Base-by-base conservation (phyloP, 2,113 vertebrate genomes). In the Eptatretus burgeri region DNA sequence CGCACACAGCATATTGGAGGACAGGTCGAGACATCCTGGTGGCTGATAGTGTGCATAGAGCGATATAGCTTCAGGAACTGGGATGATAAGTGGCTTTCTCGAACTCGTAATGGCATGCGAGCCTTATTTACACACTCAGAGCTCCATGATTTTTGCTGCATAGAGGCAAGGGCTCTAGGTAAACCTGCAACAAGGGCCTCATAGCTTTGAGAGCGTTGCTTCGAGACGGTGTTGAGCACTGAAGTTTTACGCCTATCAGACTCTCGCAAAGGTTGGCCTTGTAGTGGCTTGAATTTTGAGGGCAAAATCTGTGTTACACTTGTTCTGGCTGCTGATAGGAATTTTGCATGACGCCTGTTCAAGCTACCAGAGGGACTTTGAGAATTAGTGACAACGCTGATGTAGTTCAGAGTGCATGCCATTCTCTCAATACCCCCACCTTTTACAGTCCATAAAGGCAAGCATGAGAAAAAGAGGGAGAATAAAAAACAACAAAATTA, bases 381-480 rank as follows among this genome's bases (percentile, higher is more conserved):
- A n/a, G 56, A 60, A 20, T 60, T 20, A 20, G 56, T 60, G 56
- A 60, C n/a, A n/a, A 60, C 56, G 12, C 56, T 60, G 56, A 60
- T 60, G 56, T 60, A 60, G 20, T 60, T 60, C 20, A 60, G 20
- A n/a, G 56, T 60, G 12, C 20, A 60, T 11, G 56, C 56, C 12
- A 60, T n/a, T 60, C 56, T 60, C 20, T 60, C n/a, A 60, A 60
- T 60, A 60, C 56, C 56, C 56, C 56, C 56, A 60, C 56, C 56
- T 60, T 60, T 60, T 60, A 60, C 27, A 60, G n/a, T 20, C 56
- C n/a, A 60, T n/a, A n/a, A 60, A 17, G 56, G 56, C 56, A n/a
- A 60, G 56, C 56, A 60, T 60, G 56, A 17, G 12, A 20, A 20
- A 20, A 12, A 13, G 56, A 60, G 20, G 20, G 56, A 60, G 12